Conservation (phyloP, 2,888 invertebrate genomes). For the Morpho achilles region DNA sequence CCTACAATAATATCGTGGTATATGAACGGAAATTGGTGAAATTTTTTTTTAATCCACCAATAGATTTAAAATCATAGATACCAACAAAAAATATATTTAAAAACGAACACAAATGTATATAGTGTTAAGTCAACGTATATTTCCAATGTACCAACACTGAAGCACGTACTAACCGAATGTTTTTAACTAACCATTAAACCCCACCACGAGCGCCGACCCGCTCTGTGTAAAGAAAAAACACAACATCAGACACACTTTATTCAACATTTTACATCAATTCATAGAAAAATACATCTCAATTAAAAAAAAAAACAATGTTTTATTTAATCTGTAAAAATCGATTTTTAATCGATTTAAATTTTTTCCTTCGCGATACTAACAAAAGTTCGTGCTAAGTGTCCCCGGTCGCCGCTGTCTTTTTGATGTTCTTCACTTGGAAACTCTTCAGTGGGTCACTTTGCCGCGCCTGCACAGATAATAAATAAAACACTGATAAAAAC, state of each 20-base stretch:
- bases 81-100: not conserved
- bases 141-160: slow-evolving; percentile 1
- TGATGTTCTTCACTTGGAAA: slow-evolving; percentile 80
- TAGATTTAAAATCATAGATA: slow-evolving; percentile 23
- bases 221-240: slow-evolving; percentile 48
- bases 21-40: too few relatives aligned
- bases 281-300: slow-evolving; percentile 4
- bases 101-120: not conserved
- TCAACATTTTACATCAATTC: slow-evolving; percentile 26
- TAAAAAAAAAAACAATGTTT: not conserved
- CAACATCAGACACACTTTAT: slow-evolving; percentile 40
- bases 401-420: slow-evolving; percentile 48
- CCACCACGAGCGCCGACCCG: slow-evolving; percentile 34
- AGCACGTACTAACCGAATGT: slow-evolving; percentile 44
- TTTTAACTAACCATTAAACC: slow-evolving; percentile 31
- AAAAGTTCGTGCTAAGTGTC: slow-evolving; percentile 50
- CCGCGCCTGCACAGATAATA: slow-evolving; percentile 67
- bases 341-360: not conserved
- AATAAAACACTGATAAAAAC: not conserved
- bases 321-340: too few relatives aligned
- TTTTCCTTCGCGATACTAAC: slow-evolving; percentile 47
- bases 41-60: too few relatives aligned
- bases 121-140: not conserved
- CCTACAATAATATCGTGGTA: too few relatives aligned
- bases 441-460: slow-evolving; percentile 83